Evolutionary conservation across 2,113 vertebrate species (phyloP).

Genomic region (Brachirus orientalis): DNA sequence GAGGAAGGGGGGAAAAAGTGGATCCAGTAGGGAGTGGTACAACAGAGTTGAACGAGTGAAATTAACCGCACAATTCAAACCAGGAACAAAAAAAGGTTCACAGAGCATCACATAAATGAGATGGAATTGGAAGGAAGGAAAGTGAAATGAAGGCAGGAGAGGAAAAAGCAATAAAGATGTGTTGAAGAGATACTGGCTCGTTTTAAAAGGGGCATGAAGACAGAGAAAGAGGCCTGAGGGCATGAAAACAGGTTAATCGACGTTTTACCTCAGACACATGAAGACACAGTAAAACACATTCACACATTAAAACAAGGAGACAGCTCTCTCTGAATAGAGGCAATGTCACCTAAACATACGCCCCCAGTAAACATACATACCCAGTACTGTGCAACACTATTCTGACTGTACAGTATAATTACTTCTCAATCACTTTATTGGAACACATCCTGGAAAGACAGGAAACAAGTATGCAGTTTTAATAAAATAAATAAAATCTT

Average conservation of each 20-base stretch:
- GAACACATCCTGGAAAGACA: too few species aligned
- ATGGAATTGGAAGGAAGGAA: conserved; percentile 6
- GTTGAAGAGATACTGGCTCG: conserved; percentile 37
- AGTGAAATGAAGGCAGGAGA: not conserved
- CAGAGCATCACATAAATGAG: conserved; percentile 13
- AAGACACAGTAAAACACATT: conserved; percentile 19
- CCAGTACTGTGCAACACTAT: too few species aligned
- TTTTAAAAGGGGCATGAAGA: conserved; percentile 15
- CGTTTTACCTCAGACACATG: conserved; percentile 35
- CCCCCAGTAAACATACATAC: not conserved
- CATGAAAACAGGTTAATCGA: conserved; percentile 34
- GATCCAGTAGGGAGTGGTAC: conserved; percentile 1
- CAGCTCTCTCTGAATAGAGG: not conserved
- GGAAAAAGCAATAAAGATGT: conserved; percentile 51
- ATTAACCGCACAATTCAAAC: conserved; percentile 39
- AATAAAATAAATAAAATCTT: too few species aligned
- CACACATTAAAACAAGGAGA: conserved; percentile 3
- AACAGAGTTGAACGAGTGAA: conserved; percentile 32
- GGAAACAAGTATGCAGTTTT: too few species aligned
- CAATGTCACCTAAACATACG: not conserved
- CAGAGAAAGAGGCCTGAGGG: conserved; percentile 47
- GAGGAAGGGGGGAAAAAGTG: not conserved
- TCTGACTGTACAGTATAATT: too few species aligned
- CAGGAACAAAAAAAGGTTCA: conserved; percentile 6
- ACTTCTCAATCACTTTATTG: too few species aligned